Evolutionary conservation across 2,888 invertebrate genomes (phyloP), one percentile per base, ranked within the genome.

Genomic region (Catotricha subobsoleta): DNA sequence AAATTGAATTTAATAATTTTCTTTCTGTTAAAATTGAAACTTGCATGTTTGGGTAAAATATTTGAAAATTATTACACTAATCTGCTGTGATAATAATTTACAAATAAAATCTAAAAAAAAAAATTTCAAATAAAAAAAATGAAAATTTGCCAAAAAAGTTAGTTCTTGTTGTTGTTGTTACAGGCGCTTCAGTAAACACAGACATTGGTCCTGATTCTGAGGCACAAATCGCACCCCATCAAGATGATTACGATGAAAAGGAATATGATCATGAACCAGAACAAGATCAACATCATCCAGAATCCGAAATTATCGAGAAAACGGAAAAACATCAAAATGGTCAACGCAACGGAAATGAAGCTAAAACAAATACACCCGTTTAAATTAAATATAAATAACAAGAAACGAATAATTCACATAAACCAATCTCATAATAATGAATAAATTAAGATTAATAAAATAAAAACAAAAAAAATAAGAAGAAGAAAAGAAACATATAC

Each of bases 151-250:
- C n/a, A 33, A 20, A 58, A 59, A 59, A 56, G 59, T 58, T 60
- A 61, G 61, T 62, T 61, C 60, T 62, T 60, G 48, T 48, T 46
- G 36, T 36, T 36, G 23, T 47, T 23, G 43, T 51, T 68, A 57
- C 71, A 73, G 73, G 72, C 56, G 69, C 70, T 50, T 68, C 68
- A 41, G 66, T 69, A 50, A 69, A 70, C 56, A 69, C 70, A 47
- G 72, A 73, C 55, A 66, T 72, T 50, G 54, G 62, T 49, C 72
- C 72, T 38, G 72, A 72, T 54, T 69, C 71, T 39, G 71, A 65
- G 47, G 73, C 73, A 48, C 72, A 72, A 44, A 73, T 73, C 50
- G 72, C 72, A 46, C 73, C 73, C 29, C 65, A 72, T 10, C 69
- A 69, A 19, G 61, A 60, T 21, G 70, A 71, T 48, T 69, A 69